A percentile compares a stretch with the other conserved stretches of the same genome.
Conservation (phyloP, 1,140 invertebrate genomes). For the Ceratosolen fusciceps region DNA sequence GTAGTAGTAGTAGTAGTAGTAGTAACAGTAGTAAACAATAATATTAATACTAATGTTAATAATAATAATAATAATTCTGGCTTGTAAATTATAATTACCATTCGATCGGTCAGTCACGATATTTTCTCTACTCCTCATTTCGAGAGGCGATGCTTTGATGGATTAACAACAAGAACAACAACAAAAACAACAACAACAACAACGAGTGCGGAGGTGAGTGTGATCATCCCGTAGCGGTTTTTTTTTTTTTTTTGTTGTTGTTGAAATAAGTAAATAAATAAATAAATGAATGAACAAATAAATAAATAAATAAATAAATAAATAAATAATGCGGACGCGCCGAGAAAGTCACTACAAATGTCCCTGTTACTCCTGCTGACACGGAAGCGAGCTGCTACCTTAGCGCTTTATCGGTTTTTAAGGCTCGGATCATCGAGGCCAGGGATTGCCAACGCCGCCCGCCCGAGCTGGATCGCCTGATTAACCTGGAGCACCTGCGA, state of each 20-base stretch:
- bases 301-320: too few species aligned
- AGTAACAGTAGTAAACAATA: not conserved
- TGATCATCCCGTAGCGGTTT: not conserved
- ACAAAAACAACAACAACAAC: too few species aligned
- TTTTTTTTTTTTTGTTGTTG: too few species aligned
- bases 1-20: not conserved
- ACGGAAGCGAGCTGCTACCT: not conserved
- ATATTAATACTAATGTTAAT: not conserved
- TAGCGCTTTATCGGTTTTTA: too few species aligned
- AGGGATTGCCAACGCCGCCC: too few species aligned
- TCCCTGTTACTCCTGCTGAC: not conserved
- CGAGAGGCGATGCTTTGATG: not conserved
- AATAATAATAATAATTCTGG: not conserved
- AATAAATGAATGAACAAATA: too few species aligned
- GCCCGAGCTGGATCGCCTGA: too few species aligned
- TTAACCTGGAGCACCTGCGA: conserved; percentile 60
- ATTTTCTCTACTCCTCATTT: conserved; percentile 25
- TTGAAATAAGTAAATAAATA: too few species aligned
- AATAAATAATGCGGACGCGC: conserved; percentile 34
- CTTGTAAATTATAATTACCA: conserved; percentile 45
- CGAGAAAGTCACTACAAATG: conserved; percentile 42
- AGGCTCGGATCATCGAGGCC: too few species aligned
- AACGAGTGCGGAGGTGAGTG: too few species aligned
- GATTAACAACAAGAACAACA: too few species aligned
- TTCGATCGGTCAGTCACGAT: conserved; percentile 2